Base-by-base conservation (phyloP, 2,797 vertebrate species). In the Petrocephalus schoutedeni region DNA sequence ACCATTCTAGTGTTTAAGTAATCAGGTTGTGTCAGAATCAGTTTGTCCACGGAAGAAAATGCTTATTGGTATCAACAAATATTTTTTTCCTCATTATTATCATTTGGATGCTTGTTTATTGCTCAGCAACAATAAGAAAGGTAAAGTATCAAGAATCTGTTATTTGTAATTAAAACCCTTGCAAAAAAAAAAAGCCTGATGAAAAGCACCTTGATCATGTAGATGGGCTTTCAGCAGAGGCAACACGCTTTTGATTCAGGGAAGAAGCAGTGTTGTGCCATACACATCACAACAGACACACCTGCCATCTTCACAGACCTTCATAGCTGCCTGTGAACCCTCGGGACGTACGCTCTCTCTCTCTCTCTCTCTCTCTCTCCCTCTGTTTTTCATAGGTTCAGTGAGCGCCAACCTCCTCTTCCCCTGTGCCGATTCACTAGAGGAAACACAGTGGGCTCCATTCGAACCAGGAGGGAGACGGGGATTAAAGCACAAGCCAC, bases 301-400 rank as follows among this genome's bases (percentile, higher is more conserved):
- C 32, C 84, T 59, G 85, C 53, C 56, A 59, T 86, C 88, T 77
- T 53, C 53, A 77, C 49, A 59, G 28, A 21, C 85, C 88, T 32
- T 51, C 5, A 23, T 36, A 51, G 12, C 53, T 61, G 57, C 87
- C 67, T 51, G 32, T 21, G n/a, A 57, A 86, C 21, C 67, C 85
- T 51, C 64, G 49, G 85, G 71, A 77, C 32, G 53, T 28, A 3
- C 14, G 0, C 19, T 59, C 16, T 59, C n/a, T 59, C 58, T 59
- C 58, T 59, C 58, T 74, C 64, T 21, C 59, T 64, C 59, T 64
- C 59, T 67, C 9, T 4, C 61, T 67, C 61, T 61, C 21, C 23
- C 59, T 64, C 23, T 10, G 21, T 64, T 59, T 59, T 88, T 23
- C 12, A 96, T 94, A 96, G 95, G 49, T 88, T 85, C 45, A 19